Conservation (phyloP, 2,888 invertebrate species). For the Taphrorychus bicolor region DNA sequence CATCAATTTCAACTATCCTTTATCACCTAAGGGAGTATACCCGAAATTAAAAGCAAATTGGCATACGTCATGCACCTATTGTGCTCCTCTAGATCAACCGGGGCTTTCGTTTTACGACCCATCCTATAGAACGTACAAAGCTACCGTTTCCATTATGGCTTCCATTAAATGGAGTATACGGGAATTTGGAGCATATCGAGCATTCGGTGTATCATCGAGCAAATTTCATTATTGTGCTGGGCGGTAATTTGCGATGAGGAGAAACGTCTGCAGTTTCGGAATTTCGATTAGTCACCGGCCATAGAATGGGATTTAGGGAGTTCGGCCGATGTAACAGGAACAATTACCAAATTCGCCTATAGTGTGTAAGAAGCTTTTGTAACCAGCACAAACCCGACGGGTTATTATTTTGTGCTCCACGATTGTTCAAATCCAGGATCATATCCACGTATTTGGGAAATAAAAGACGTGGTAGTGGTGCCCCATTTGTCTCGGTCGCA, state of each 20-base stretch:
- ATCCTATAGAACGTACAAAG: not conserved
- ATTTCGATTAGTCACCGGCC: not conserved
- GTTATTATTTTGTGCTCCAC: too few relatives aligned
- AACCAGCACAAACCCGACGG: too few relatives aligned
- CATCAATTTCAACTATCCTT: not conserved
- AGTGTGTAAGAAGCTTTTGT: too few relatives aligned
- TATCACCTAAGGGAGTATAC: not conserved
- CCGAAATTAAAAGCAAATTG: conserved; percentile 2
- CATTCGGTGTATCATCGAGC: not conserved
- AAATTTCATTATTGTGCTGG: conserved; percentile 5
- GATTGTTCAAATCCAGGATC: too few relatives aligned
- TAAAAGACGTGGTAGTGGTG: not conserved
- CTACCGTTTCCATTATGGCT: not conserved
- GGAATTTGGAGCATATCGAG: conserved; percentile 2
- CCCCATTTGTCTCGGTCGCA: not conserved
- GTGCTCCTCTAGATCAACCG: not conserved
- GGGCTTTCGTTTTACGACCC: not conserved
- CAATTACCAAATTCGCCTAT: too few relatives aligned
- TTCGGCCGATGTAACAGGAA: too few relatives aligned
- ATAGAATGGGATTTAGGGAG: not conserved
- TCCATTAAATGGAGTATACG: conserved; percentile 2
- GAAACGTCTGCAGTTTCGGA: not conserved
- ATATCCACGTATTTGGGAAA: not conserved
- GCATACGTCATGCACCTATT: not conserved
- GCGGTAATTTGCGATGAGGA: not conserved